Evolutionary conservation across 2,888 invertebrate species (phyloP).

Genomic region (Acrobasis consociella): DNA sequence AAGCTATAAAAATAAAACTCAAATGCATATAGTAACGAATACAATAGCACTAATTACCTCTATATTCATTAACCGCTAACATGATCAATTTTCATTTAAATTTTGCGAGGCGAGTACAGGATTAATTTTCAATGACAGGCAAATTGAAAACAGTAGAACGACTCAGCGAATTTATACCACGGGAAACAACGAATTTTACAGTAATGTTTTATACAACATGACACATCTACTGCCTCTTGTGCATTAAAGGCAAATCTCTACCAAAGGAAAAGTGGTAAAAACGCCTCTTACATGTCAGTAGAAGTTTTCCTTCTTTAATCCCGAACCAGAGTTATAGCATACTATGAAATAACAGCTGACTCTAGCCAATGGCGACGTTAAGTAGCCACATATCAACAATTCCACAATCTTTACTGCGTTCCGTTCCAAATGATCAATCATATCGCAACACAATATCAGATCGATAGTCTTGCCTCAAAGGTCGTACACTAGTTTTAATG

Average conservation of each 20-base stretch:
- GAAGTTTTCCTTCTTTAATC: too few relatives aligned
- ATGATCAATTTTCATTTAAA: slow-evolving; percentile 15
- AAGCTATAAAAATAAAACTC: background rate
- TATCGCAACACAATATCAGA: slow-evolving; percentile 14
- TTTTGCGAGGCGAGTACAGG: slow-evolving; percentile 8
- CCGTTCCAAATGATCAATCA: slow-evolving; percentile 11
- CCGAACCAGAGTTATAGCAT: too few relatives aligned
- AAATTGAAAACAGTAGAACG: slow-evolving; percentile 12
- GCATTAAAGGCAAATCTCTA: too few relatives aligned
- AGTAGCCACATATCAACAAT: slow-evolving; percentile 1
- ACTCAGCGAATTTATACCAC: slow-evolving; percentile 11
- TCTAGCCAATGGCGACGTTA: background rate
- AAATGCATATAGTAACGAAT: background rate
- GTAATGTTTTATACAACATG: too few relatives aligned
- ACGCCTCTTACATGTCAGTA: too few relatives aligned
- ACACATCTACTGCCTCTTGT: too few relatives aligned
- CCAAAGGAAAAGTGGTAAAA: too few relatives aligned
- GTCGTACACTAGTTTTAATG: slow-evolving; percentile 2
- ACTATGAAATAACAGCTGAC: too few relatives aligned
- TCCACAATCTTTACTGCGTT: background rate
- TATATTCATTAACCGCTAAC: slow-evolving; percentile 5
- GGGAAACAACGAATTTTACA: background rate
- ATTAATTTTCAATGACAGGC: slow-evolving; percentile 18
- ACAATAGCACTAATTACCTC: background rate
- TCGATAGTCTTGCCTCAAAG: slow-evolving; percentile 15